A percentile compares a stretch with the other conserved stretches of the same genome.
Conservation (phyloP, 2,113 vertebrate species). For the Pithys albifrons region DNA sequence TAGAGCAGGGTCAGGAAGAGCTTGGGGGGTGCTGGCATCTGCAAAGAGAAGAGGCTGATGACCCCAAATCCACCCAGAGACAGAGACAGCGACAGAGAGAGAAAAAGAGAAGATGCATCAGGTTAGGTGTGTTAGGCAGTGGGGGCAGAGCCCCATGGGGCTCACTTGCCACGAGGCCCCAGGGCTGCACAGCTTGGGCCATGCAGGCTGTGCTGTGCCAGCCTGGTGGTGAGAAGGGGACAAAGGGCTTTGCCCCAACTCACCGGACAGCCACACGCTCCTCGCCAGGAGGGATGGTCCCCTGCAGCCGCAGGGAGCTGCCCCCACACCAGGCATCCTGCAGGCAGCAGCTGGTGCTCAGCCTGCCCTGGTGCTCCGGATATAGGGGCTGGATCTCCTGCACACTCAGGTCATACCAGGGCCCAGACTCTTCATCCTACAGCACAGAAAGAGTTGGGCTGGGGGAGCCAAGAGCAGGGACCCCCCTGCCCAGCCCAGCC, state of each 20-base stretch:
- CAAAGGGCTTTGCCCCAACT: not conserved
- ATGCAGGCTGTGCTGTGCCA: not conserved
- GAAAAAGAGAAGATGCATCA: not conserved
- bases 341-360: constrained; percentile 80
- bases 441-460: not conserved
- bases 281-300: constrained; percentile 70
- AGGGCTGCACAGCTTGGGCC: not conserved
- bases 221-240: not conserved
- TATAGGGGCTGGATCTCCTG: constrained; percentile 91
- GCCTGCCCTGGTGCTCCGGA: constrained; percentile 49
- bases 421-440: constrained; percentile 76
- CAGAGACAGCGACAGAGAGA: constrained; percentile 36
- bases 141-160: not conserved
- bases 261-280: constrained; percentile 77
- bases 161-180: not conserved
- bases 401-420: constrained; percentile 86
- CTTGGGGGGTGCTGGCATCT: constrained; percentile 73
- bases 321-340: constrained; percentile 88
- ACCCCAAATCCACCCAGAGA: constrained; percentile 63
- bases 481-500: not conserved
- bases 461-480: fast-evolving
- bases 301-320: constrained; percentile 85
- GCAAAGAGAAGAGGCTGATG: constrained; percentile 88
- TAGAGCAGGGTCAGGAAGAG: constrained; percentile 82
- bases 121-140: not conserved